A percentile compares a stretch with the other conserved stretches of the same genome.
Evolutionary conservation across 1,140 invertebrate genomes (phyloP).

Genomic region (Grapholita molesta): DNA sequence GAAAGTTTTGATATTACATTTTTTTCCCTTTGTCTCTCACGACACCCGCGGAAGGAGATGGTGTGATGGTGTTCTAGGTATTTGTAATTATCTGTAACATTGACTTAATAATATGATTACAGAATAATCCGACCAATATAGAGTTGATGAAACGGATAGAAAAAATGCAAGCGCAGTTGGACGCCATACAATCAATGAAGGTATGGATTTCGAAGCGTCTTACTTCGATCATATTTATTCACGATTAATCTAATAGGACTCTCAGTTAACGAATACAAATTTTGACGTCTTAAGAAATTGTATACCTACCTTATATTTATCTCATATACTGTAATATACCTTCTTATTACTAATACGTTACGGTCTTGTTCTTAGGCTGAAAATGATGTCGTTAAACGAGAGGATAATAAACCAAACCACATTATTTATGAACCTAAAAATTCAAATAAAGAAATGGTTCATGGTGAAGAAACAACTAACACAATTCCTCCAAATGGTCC

Average conservation of each 20-base stretch:
- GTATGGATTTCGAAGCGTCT: slow-evolving; percentile 19
- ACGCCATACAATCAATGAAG: slow-evolving; percentile 18
- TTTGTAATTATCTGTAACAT: not conserved
- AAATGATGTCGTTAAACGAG: not conserved
- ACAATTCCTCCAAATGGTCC: not conserved
- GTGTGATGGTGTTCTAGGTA: not conserved
- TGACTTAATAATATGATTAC: slow-evolving; percentile 1
- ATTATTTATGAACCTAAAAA: not conserved
- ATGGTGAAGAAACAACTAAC: not conserved
- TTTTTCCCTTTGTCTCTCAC: too few relatives aligned
- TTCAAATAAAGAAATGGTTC: not conserved
- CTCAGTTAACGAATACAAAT: too few relatives aligned
- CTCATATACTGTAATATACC: too few relatives aligned
- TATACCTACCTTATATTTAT: too few relatives aligned
- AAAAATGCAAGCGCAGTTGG: slow-evolving; percentile 31
- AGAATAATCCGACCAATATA: slow-evolving; percentile 25
- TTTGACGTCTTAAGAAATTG: too few relatives aligned
- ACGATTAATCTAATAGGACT: too few relatives aligned
- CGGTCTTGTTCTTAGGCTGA: not conserved
- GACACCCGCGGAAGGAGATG: too few relatives aligned
- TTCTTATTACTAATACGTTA: too few relatives aligned
- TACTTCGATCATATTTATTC: not conserved
- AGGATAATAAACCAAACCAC: not conserved
- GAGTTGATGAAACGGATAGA: slow-evolving; percentile 28
- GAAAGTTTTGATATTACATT: too few relatives aligned